Evolutionary conservation across 1,140 invertebrate genomes (phyloP), one percentile per base, ranked within the genome.

Genomic region (Lepidurus packardi): DNA sequence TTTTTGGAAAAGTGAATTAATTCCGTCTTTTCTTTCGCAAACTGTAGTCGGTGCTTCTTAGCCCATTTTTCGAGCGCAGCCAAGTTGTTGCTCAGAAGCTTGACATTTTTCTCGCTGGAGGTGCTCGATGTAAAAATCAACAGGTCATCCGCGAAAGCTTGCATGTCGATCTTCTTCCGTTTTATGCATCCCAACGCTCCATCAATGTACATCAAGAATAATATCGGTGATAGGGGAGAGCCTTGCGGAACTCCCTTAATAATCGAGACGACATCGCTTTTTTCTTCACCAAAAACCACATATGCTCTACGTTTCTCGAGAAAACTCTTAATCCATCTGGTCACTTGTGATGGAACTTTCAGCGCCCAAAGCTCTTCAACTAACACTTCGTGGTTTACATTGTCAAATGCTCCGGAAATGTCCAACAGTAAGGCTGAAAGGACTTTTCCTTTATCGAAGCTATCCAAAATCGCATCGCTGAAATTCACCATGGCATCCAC

Each of bases 361-460:
- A 43, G 1, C 75, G 21, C 42, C 42, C n/a, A 34, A 11, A 76
- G 75, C 34, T 42, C 42, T 11, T 11, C 11, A 11, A 75, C 24
- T 16, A 75, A 42, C 24, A 34, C 42, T 34, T 24, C 42, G 21
- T 76, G 75, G n/a, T 43, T 2, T 11, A 76, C 75, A n/a, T 76
- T 76, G n/a, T 76, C 75, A 42, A 76, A 76, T 34, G 75, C 75
- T 10, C 75, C 75, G 10, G 42, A 44, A 8, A 76, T 21, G 5
- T 76, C 75, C 44, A 76, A 3, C 1, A 76, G 44, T 11, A 76
- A 44, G 75, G 75, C 75, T 42, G 75, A 34, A 25, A 44, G 42
- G 75, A 76, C 75, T 42, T 44, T 24, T 1, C 75, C 75, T 44
- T 76, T n/a, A 43, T 76, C 75, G 9, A 76, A 76, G n/a, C 75